Evolutionary conservation across 1,140 invertebrate genomes (phyloP), one percentile per base, ranked within the genome.

Genomic region (Macrocentrus cingulum): DNA sequence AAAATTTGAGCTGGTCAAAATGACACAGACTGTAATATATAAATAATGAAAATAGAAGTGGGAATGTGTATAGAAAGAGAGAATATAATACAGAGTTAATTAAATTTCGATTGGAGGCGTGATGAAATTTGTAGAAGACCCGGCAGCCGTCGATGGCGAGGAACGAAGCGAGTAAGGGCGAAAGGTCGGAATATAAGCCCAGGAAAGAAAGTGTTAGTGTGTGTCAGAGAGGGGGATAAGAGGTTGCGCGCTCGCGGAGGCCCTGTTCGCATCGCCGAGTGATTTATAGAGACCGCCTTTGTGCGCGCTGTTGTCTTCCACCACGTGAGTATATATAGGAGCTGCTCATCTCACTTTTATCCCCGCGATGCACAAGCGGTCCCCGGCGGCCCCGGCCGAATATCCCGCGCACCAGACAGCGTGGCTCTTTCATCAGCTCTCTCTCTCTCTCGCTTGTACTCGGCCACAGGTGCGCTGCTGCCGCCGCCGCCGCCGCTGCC

Each of bases 271-370:
- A 46, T 45, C 36, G 39, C 41, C 42, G 59, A 59, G 54, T 64
- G 62, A 64, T 66, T 64, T 66, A 66, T 66, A 64, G 65, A 66
- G 62, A 61, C 65, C 65, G 65, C 62, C 65, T 66, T 66, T 66
- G 62, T 66, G 59, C 60, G 19, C 53, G 29, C 2, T 16, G 25
- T 59, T 60, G 62, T 64, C 59, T 62, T 56, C 48, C 48, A 59
- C 60, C 59, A 59, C 52, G 49, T 48, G 52, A 54, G 50, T 19
- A 23, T 20, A 9, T 13, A 23, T 48, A 22, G n/a, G n/a, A n/a
- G n/a, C n/a, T n/a, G 8, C 22, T 9, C 9, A 25, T 50, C 15
- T 8, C 4, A 18, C 29, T 1, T 16, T 34, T 18, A 2, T 16
- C 0, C 18, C 2, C 34, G 11, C 15, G 36, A 9, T 29, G 9